Base-by-base conservation (phyloP, 2,888 invertebrate species). In the Cepaea hortensis region DNA sequence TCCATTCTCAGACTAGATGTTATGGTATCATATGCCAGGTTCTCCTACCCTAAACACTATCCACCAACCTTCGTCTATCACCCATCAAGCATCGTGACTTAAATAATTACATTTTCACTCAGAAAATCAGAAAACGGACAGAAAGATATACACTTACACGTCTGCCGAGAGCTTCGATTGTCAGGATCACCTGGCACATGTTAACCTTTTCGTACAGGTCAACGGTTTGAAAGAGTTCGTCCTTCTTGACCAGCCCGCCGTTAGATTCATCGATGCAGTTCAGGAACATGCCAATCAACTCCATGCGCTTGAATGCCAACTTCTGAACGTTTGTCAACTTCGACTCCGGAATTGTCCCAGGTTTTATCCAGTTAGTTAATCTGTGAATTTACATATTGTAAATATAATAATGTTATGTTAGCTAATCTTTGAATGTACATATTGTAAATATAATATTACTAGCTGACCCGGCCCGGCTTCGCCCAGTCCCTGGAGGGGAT, bases 201-300 rank as follows among this genome's bases (percentile, higher is more conserved):
- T 99, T 99, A 95, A 98, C 98, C 93, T 97, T 96, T 95, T 99
- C 99, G 97, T 98, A 99, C 84, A 99, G 96, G 95, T 99, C 99
- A 9, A 98, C 98, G 3, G 98, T 99, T 95, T 98, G 98, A 96
- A 99, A 99, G 90, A 98, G 96, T 0, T 87, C 87, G 15, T 73
- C 18, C 46, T 68, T 77, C 72, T 85, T 87, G 20, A 87, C 77
- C 0, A 35, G 65, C 3, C 80, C 84, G 4, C 76, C 81, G 0
- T 85, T 65, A 23, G 20, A 61, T 87, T 96, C 96, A 93, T 96
- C 99, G 90, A 98, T 96, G 87, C 96, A 96, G 93, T 96, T 96
- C 86, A 97, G 97, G 20, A 96, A 97, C 97, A 98, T 97, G 93
- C 96, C 96, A 87, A 97, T 97, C 91, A 96, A 96, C 95, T 99